phyloP scores from a whole-genome alignment of 2,888 invertebrate species.

The Odontocolon sp. region DNA sequence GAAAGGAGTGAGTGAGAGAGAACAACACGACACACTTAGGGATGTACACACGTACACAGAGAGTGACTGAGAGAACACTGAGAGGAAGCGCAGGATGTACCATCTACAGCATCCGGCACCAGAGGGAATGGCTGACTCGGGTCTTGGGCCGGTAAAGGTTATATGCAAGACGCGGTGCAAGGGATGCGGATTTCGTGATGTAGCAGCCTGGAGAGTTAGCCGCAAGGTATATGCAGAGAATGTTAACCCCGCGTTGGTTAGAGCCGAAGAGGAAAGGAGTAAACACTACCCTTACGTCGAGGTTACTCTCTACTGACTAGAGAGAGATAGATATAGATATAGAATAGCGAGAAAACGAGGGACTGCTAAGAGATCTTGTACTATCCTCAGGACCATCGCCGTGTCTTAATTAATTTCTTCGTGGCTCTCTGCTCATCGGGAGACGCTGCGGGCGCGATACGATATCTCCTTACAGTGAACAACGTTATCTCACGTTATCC shows the following conservation, averaged over 20 bases:
- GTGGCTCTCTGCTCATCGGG: slow-evolving; percentile 22
- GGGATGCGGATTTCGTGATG: slow-evolving; percentile 71
- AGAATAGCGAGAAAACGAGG: neutral
- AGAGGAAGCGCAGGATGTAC: slow-evolving; percentile 61
- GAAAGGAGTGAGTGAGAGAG: slow-evolving; percentile 20
- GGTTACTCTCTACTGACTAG: neutral
- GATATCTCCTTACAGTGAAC: slow-evolving; percentile 45
- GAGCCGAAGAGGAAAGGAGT: neutral
- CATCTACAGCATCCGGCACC: slow-evolving; percentile 69
- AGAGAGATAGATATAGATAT: neutral
- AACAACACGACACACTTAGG: slow-evolving; percentile 12
- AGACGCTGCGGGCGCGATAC: slow-evolving; percentile 10
- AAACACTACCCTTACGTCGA: neutral
- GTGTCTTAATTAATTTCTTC: slow-evolving; percentile 58
- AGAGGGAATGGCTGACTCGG: slow-evolving; percentile 66
- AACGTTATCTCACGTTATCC: slow-evolving; percentile 54
- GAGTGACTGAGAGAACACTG: slow-evolving; percentile 43
- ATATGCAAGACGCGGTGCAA: slow-evolving; percentile 59
- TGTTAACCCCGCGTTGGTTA: slow-evolving; percentile 56
- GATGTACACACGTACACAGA: slow-evolving; percentile 9
- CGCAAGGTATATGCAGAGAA: slow-evolving; percentile 70
- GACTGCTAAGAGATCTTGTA: slow-evolving; percentile 43
- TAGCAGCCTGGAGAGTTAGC: slow-evolving; percentile 63
- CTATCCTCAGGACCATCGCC: slow-evolving; percentile 36
- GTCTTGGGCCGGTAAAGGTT: slow-evolving; percentile 61